Conservation (phyloP, 2,113 vertebrate genomes). For the Bos indicus region DNA sequence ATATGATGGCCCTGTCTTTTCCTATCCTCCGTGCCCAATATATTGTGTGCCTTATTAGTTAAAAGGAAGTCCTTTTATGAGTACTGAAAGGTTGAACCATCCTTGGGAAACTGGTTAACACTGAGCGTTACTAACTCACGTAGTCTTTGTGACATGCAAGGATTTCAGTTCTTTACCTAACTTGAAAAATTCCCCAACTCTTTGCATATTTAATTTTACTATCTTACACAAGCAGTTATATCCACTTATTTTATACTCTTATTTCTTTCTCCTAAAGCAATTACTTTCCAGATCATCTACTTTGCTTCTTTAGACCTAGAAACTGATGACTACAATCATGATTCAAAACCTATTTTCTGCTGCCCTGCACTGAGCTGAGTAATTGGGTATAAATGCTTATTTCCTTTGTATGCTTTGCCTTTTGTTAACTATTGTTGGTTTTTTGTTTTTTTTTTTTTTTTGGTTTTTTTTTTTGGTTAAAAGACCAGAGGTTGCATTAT, state of each 20-base stretch:
- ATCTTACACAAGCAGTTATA: slow-evolving; percentile 46
- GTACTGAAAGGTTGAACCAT: neutral
- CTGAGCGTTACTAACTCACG: neutral
- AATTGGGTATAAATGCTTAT: slow-evolving; percentile 59
- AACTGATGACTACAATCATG: slow-evolving; percentile 43
- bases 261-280: slow-evolving; percentile 27
- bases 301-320: slow-evolving; percentile 38
- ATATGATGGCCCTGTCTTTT: neutral
- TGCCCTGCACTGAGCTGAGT: slow-evolving; percentile 18
- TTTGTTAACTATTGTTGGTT: neutral
- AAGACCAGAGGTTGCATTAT: slow-evolving; percentile 40
- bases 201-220: slow-evolving; percentile 6
- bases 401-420: slow-evolving; percentile 49
- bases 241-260: slow-evolving; percentile 40
- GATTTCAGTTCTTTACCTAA: slow-evolving; percentile 5
- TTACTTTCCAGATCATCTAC: slow-evolving; percentile 51
- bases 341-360: slow-evolving; percentile 58
- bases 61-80: neutral
- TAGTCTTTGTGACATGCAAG: neutral
- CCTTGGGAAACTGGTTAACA: slow-evolving; percentile 6
- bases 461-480: slow-evolving; percentile 27
- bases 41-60: neutral
- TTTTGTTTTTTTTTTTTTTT: neutral
- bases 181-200: neutral
- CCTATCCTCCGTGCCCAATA: neutral